Conservation (phyloP, 2,797 vertebrate species). For the Notolepis coatsorum region DNA sequence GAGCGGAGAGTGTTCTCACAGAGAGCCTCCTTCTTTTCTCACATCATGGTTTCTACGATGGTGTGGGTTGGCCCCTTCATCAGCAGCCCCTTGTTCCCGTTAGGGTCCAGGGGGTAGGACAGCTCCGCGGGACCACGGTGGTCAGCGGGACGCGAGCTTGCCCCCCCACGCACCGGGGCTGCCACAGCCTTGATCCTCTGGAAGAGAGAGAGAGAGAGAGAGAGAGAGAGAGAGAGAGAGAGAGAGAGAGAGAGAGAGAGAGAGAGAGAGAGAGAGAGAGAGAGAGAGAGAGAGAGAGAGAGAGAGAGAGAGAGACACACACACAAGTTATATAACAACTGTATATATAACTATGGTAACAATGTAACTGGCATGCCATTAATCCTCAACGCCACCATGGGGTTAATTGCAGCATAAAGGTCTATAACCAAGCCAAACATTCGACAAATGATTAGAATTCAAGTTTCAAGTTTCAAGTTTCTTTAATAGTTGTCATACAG, state of each 20-base stretch:
- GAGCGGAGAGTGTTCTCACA: constrained; percentile 80
- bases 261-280: neutral
- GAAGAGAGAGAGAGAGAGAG: neutral
- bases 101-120: constrained; percentile 84
- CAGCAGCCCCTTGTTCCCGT: constrained; percentile 85
- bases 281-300: too few relatives aligned
- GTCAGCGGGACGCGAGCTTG: constrained; percentile 83
- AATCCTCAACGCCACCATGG: too few relatives aligned
- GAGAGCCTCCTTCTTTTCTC: constrained; percentile 81
- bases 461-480: too few relatives aligned
- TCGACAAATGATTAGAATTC: too few relatives aligned
- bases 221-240: neutral
- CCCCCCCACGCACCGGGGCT: constrained; percentile 86
- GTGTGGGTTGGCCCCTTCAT: constrained; percentile 91
- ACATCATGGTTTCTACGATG: constrained; percentile 99
- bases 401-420: too few relatives aligned
- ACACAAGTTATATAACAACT: too few relatives aligned
- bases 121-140: constrained; percentile 80
- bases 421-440: too few relatives aligned
- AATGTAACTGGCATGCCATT: too few relatives aligned
- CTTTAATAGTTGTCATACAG: too few relatives aligned
- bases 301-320: too few relatives aligned
- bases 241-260: neutral
- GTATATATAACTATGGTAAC: neutral
- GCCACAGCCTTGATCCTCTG: constrained; percentile 95